A percentile compares a stretch with the other conserved stretches of the same genome.
phyloP scores from a whole-genome alignment of 2,888 invertebrate genomes.

The Hermaeophaga mercurialis region DNA sequence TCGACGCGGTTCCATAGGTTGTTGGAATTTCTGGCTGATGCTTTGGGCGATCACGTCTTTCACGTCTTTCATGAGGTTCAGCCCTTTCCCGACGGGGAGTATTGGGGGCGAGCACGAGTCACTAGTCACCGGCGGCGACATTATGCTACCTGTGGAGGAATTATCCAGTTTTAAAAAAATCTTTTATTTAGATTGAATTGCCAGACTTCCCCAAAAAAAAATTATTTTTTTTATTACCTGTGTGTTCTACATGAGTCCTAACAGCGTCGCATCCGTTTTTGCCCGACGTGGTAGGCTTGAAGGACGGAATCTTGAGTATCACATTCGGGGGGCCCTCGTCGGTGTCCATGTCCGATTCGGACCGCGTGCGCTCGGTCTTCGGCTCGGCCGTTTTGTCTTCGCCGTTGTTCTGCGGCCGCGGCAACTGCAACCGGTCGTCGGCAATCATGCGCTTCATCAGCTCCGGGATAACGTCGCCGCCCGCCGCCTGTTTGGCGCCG shows the following conservation, averaged over 20 bases:
- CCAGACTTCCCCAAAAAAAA: no score
- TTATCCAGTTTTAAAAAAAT: no score
- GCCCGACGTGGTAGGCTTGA: slow-evolving; percentile 66
- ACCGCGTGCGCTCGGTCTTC: slow-evolving; percentile 51
- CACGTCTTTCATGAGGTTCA: slow-evolving; percentile 79
- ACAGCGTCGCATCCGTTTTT: slow-evolving; percentile 60
- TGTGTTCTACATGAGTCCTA: slow-evolving; percentile 32
- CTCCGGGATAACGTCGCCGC: slow-evolving; percentile 59
- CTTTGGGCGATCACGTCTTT: slow-evolving; percentile 92
- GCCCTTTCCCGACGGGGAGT: slow-evolving; percentile 53
- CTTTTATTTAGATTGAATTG: no score
- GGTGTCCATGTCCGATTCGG: slow-evolving; percentile 56
- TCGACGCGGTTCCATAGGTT: slow-evolving; percentile 58
- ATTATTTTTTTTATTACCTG: no score
- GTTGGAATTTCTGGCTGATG: slow-evolving; percentile 84
- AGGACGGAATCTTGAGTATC: slow-evolving; percentile 93
- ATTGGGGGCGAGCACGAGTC: slow-evolving; percentile 65
- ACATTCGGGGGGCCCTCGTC: slow-evolving; percentile 70
- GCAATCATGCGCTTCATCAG: slow-evolving; percentile 63
- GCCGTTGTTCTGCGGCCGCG: slow-evolving; percentile 54
- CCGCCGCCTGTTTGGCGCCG: slow-evolving; percentile 51
- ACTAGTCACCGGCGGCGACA: slow-evolving; percentile 58
- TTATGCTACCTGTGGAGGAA: slow-evolving; percentile 44
- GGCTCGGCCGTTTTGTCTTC: slow-evolving; percentile 53
- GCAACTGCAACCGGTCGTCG: slow-evolving; percentile 61